Conservation (phyloP, 2,888 invertebrate species). For the Leptarthrus brevirostris region DNA sequence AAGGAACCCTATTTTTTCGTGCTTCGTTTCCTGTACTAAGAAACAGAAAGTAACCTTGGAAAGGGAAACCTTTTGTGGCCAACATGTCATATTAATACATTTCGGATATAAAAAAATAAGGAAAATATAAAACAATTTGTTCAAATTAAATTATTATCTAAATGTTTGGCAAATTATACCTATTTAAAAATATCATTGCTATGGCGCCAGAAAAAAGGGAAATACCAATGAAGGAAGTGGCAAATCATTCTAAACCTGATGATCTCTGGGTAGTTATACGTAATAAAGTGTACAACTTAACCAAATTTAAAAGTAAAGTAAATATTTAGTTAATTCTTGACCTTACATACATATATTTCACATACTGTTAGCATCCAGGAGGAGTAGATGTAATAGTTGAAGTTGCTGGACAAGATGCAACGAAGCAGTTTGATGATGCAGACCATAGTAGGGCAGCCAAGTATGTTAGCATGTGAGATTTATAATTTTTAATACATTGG, state of each 20-base stretch:
- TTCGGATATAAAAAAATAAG: too few relatives aligned
- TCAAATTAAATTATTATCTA: too few relatives aligned
- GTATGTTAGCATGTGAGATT: too few relatives aligned
- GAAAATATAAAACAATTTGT: too few relatives aligned
- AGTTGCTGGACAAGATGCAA: conserved; percentile 88
- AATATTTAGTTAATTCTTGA: background rate
- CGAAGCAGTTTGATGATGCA: conserved; percentile 95
- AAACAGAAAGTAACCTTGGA: too few relatives aligned
- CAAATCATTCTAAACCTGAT: conserved; percentile 71
- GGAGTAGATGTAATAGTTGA: conserved; percentile 93
- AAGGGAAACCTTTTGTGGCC: too few relatives aligned
- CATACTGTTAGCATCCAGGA: conserved; percentile 95
- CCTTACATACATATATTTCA: background rate
- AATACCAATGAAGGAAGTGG: conserved; percentile 75
- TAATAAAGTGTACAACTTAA: conserved; percentile 82
- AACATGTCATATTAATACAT: too few relatives aligned
- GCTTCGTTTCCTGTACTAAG: too few relatives aligned
- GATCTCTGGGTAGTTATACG: conserved; percentile 79
- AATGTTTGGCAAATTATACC: too few relatives aligned
- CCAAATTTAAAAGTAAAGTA: conserved; percentile 78
- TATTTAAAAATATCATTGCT: too few relatives aligned
- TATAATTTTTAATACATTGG: too few relatives aligned
- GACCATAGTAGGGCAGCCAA: conserved; percentile 97
- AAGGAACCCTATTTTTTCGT: too few relatives aligned
- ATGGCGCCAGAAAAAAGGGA: conserved; percentile 57